Evolutionary conservation across 2,113 vertebrate species (phyloP), one percentile per base, ranked within the genome.

Genomic region (Sciurus niger): DNA sequence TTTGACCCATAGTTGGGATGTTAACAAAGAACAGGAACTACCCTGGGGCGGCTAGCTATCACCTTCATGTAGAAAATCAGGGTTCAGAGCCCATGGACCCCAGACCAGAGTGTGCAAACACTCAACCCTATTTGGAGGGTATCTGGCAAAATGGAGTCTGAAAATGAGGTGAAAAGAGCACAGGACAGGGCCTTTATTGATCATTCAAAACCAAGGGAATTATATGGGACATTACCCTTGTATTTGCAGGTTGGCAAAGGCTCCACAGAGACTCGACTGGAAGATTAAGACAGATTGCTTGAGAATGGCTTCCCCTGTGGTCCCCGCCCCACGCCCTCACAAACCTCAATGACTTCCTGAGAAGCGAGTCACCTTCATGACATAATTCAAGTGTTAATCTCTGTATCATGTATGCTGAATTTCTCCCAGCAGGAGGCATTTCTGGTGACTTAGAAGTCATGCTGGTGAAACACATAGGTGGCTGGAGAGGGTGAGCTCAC

Each of bases 331-430:
- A 4, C 10, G 32, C n/a, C 53, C 58, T 94, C 46, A 78, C 25
- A 46, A 78, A 94, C 67, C 58, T 92, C 91, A 55, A 2, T 2
- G 51, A 70, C 28, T 51, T 93, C 86, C 14, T 30, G 74, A 89
- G 90, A 96, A 43, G 46, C 90, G 90, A 97, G 82, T 95, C 93
- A 94, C 95, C 91, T 97, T 96, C 92, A 73, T 34, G 79, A 96
- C 74, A 51, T 92, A 96, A 96, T 83, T 97, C 95, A 97, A 93
- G 68, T 90, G 90, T 83, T 97, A 92, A 95, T 95, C 93, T 97
- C 67, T 77, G 92, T 76, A 83, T 93, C 68, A 68, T 30, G n/a
- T n/a, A 63, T 37, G 37, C 83, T 76, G 88, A 84, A 91, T 94
- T 97, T 92, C 91, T 92, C 93, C 92, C 93, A 96, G 95, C 65